Evolutionary conservation across 23 tunicate genomes (phyloP).

Genomic region (Halocynthia roretzi): DNA sequence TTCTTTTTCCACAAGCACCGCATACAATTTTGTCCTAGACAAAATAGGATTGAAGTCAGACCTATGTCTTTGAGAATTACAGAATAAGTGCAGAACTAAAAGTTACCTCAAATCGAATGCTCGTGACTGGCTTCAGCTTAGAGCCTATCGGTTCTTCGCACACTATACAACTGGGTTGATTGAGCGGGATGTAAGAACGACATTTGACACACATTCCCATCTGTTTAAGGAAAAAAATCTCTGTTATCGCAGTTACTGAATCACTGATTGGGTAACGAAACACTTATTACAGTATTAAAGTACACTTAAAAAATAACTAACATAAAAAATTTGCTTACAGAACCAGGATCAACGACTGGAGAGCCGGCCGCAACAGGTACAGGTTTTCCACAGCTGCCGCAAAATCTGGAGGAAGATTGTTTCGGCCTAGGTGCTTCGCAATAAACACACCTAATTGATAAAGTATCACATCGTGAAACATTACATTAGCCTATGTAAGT

Average conservation of each 20-base stretch:
- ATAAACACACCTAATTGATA: conserved; percentile 64
- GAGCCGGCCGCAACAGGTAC: conserved; percentile 74
- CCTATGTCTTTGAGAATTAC: not conserved
- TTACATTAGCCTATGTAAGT: no score
- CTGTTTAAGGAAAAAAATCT: not conserved
- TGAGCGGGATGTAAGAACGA: conserved; percentile 85
- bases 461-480: no score
- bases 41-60: not conserved
- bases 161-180: conserved; percentile 81
- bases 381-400: conserved; percentile 90
- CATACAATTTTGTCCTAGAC: conserved; percentile 67
- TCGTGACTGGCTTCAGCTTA: conserved; percentile 42
- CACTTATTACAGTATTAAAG: no score
- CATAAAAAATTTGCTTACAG: conserved; percentile 38
- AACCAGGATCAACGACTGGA: conserved; percentile 53
- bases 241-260: not conserved
- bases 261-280: not conserved
- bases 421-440: conserved; percentile 76
- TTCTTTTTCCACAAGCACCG: conserved; percentile 77
- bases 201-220: conserved; percentile 86
- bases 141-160: conserved; percentile 83
- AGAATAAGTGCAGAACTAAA: not conserved
- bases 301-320: no score
- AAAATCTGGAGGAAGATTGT: conserved; percentile 44
- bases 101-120: conserved; percentile 67